Evolutionary conservation across 53 echinoderm and acorn worm genomes (phyloP).

Genomic region (Zoroaster sp.): DNA sequence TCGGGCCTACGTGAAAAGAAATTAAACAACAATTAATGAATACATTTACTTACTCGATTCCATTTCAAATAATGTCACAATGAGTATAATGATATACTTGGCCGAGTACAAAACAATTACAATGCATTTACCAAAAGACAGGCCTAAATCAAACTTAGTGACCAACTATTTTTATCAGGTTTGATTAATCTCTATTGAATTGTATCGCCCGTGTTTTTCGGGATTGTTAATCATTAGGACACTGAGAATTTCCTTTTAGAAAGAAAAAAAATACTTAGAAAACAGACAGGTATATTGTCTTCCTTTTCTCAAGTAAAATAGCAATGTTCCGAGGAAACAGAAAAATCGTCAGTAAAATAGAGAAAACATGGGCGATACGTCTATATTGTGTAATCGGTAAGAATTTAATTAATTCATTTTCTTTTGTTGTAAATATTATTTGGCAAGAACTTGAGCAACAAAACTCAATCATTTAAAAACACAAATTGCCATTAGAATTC

Average conservation of each 20-base stretch:
- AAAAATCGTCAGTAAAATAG: no score
- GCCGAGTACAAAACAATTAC: neutral
- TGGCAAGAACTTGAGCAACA: neutral
- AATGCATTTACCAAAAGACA: neutral
- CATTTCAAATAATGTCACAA: neutral
- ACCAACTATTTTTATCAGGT: no score
- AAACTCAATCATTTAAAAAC: neutral
- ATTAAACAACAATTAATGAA: neutral
- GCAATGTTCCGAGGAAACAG: no score
- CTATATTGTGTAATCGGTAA: no score
- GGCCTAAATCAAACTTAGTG: no score
- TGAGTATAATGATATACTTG: neutral
- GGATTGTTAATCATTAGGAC: neutral
- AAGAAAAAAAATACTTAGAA: no score
- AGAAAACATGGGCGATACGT: no score
- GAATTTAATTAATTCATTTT: neutral
- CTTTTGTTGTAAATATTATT: neutral
- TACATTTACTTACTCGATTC: neutral
- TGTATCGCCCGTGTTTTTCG: no score
- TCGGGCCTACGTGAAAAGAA: slow-evolving; percentile 17
- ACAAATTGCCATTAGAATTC: neutral
- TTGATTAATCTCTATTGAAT: no score
- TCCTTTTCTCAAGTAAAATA: no score
- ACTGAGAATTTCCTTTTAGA: neutral
- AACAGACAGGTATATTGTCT: no score